A percentile compares a stretch with the other conserved stretches of the same genome.
phyloP scores from a whole-genome alignment of 2,113 vertebrate species.

The Eptesicus fuscus region DNA sequence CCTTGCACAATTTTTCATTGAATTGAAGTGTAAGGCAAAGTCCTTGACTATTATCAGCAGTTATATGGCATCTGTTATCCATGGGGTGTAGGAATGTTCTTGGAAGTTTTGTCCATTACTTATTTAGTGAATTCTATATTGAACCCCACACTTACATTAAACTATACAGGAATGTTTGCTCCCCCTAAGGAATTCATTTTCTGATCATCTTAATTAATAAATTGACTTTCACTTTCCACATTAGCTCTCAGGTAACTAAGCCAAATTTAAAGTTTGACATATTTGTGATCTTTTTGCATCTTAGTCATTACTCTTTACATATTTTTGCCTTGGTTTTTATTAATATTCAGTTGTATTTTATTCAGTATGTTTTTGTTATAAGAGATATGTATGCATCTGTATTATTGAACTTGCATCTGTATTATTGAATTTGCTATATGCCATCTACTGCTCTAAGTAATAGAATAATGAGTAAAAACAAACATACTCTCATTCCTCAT shows the following conservation, averaged over 20 bases:
- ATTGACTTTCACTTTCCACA: neutral
- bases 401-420: neutral
- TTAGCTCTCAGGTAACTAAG: neutral
- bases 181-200: neutral
- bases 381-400: neutral
- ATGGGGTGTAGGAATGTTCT: neutral
- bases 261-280: neutral
- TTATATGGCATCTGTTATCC: neutral
- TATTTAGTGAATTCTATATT: neutral
- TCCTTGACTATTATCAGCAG: neutral
- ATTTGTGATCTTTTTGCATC: neutral
- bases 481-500: neutral
- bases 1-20: neutral
- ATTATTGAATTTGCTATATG: neutral
- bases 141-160: neutral
- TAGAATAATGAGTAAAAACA: neutral
- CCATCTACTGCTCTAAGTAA: neutral
- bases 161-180: neutral
- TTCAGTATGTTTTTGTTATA: neutral
- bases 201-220: neutral
- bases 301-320: neutral
- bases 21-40: neutral
- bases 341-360: neutral
- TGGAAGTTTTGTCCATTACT: neutral
- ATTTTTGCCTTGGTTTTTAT: neutral